phyloP scores from a whole-genome alignment of 1,140 invertebrate genomes.

The Drosophila saltans region DNA sequence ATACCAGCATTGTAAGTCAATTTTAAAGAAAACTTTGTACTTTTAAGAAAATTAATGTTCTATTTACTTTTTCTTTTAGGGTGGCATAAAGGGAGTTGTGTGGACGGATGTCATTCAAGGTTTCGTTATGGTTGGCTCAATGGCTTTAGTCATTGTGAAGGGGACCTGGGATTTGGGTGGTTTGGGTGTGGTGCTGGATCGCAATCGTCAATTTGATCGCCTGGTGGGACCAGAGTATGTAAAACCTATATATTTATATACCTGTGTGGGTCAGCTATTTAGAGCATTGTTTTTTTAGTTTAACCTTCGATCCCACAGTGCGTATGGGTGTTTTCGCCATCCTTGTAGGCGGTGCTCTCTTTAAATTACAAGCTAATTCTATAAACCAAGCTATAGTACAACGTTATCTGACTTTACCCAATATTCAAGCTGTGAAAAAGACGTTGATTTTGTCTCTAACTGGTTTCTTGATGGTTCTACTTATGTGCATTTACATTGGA shows the following conservation, averaged over 20 bases:
- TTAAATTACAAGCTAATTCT: slow-evolving; percentile 91
- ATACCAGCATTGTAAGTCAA: slow-evolving; percentile 89
- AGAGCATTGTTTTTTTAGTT: slow-evolving; percentile 84
- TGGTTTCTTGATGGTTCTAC: slow-evolving; percentile 86
- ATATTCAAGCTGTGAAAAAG: slow-evolving; percentile 86
- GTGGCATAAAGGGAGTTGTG: slow-evolving; percentile 93
- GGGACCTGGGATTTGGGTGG: slow-evolving; percentile 92
- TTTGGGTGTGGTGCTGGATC: slow-evolving; percentile 87
- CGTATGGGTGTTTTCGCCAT: slow-evolving; percentile 90
- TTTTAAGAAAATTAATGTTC: no score
- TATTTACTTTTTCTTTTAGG: slow-evolving; percentile 84
- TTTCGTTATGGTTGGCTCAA: slow-evolving; percentile 90
- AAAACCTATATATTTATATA: no score
- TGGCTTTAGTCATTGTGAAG: slow-evolving; percentile 91
- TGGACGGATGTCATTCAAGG: slow-evolving; percentile 94
- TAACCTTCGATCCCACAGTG: slow-evolving; percentile 88
- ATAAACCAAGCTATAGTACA: slow-evolving; percentile 94
- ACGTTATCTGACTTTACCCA: slow-evolving; percentile 89
- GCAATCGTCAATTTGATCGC: slow-evolving; percentile 88
- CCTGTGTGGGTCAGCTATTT: slow-evolving; percentile 62
- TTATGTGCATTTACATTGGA: slow-evolving; percentile 89
- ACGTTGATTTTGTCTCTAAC: slow-evolving; percentile 86
- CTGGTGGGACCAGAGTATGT: slow-evolving; percentile 91
- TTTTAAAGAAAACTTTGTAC: no score
- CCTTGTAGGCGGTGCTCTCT: slow-evolving; percentile 90